Evolutionary conservation across 1,140 invertebrate genomes (phyloP), one percentile per base, ranked within the genome.

Genomic region (Lepidurus packardi): DNA sequence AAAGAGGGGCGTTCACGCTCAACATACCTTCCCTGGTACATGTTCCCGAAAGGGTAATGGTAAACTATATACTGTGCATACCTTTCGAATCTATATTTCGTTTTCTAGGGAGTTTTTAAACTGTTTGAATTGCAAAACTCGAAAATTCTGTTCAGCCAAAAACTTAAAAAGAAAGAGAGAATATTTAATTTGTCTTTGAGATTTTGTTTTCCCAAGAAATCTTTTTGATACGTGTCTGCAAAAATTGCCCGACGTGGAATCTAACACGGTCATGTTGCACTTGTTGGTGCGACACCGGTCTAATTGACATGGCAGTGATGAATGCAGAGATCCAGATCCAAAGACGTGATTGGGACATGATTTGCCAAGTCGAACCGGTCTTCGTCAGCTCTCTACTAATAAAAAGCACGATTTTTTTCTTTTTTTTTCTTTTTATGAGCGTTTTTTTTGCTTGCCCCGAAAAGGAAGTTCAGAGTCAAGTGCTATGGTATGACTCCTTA

Each of bases 251-350:
- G 53, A 65, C 53, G 53, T 16, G 53, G 53, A 65, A 65, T 13
- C 6, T 65, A 65, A 65, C 53, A 65, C 53, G 13, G 53, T 65
- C 16, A 7, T 65, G 53, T 5, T 21, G 53, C 53, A 65, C 53
- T 65, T 65, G 53, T 65, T 65, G 53, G 53, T 65, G n/a, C 9
- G 53, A 65, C 53, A 65, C 53, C 8, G 53, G 53, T 65, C 13
- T 65, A 65, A 65, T 65, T 65, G 53, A 65, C 53, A 65, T 65
- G 53, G 53, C 53, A 65, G 53, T 65, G 53, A 65, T 65, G 53
- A 65, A 65, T 65, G 53, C 21, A 65, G 34, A 34, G 53, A 65
- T 65, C 53, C 13, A 65, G 53, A 65, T 65, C 53, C 53, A 21
- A 65, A 47, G 21, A 65, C 53, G 8, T 65, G 53, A 65, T 65